Conservation (phyloP, 2,888 invertebrate genomes). For the Timandra comae region DNA sequence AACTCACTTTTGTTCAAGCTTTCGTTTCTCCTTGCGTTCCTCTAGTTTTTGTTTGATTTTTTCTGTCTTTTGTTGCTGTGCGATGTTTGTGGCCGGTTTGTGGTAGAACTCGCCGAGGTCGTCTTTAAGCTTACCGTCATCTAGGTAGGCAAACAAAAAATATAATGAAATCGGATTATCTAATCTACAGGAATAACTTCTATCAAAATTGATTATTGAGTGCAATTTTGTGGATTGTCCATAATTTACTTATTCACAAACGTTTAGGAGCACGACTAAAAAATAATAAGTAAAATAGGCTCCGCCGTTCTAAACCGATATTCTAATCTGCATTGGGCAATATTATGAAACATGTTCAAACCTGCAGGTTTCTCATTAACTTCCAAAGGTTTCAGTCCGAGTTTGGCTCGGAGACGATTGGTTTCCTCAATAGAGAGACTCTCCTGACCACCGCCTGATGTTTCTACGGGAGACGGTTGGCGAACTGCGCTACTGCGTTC, state of each 20-base stretch:
- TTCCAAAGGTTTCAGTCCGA: constrained; percentile 95
- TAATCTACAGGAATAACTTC: not conserved
- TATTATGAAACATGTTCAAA: too few species aligned
- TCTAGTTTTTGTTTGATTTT: constrained; percentile 88
- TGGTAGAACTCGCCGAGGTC: constrained; percentile 90
- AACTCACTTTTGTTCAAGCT: constrained; percentile 80
- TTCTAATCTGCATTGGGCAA: too few species aligned
- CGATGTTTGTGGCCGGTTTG: constrained; percentile 87
- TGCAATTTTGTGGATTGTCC: too few species aligned
- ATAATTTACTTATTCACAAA: too few species aligned
- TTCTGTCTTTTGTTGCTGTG: constrained; percentile 84
- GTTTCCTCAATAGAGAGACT: constrained; percentile 88
- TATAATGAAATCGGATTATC: too few species aligned
- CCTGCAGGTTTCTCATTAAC: constrained; percentile 67
- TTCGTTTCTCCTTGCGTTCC: constrained; percentile 86
- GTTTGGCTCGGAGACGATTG: constrained; percentile 92
- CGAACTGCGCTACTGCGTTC: constrained; percentile 17
- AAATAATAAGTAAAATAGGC: too few species aligned
- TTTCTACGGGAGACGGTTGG: constrained; percentile 36
- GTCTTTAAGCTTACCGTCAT: constrained; percentile 71
- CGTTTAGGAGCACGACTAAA: too few species aligned
- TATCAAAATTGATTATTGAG: too few species aligned
- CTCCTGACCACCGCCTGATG: constrained; percentile 60
- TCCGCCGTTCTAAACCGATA: too few species aligned
- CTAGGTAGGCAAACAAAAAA: constrained; percentile 28